phyloP scores from a whole-genome alignment of 1,140 invertebrate species.

The Hyposmocoma kahamanoa region DNA sequence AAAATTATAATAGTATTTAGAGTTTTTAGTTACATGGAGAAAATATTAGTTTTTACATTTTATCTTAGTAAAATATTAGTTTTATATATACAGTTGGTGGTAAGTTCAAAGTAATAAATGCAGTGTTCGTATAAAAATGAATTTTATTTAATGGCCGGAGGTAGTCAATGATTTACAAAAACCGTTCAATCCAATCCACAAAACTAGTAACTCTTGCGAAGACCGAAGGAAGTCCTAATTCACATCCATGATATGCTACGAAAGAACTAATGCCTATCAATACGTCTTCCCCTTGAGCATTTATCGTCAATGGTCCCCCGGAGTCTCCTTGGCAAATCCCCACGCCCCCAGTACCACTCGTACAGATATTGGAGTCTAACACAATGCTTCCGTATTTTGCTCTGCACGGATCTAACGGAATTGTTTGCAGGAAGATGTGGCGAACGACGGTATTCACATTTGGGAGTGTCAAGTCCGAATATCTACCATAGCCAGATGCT shows the following conservation, averaged over 20 bases:
- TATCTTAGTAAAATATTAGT: too few relatives aligned
- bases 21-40: too few relatives aligned
- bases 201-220: slow-evolving; percentile 36
- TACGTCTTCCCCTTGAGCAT: slow-evolving; percentile 21
- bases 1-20: too few relatives aligned
- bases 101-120: too few relatives aligned
- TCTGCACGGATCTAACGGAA: slow-evolving; percentile 27
- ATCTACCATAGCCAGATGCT: slow-evolving; percentile 42
- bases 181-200: slow-evolving; percentile 29
- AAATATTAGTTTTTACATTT: too few relatives aligned
- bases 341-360: slow-evolving; percentile 33
- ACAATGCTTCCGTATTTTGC: slow-evolving; percentile 24
- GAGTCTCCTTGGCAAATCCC: slow-evolving; percentile 53
- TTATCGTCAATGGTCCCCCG: slow-evolving; percentile 36
- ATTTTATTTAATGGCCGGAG: background rate
- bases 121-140: too few relatives aligned
- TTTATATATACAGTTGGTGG: too few relatives aligned
- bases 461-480: slow-evolving; percentile 32
- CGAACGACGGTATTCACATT: slow-evolving; percentile 31
- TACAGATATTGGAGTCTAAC: slow-evolving; percentile 45
- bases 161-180: slow-evolving; percentile 24
- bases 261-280: slow-evolving; percentile 46
- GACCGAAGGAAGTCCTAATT: slow-evolving; percentile 36
- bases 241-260: slow-evolving; percentile 34
- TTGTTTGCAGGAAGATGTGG: slow-evolving; percentile 32